Percentiles rank a stretch among this genome's conserved stretches.
Evolutionary conservation across 1,140 invertebrate genomes (phyloP).

Genomic region (Monomorium pharaonis): DNA sequence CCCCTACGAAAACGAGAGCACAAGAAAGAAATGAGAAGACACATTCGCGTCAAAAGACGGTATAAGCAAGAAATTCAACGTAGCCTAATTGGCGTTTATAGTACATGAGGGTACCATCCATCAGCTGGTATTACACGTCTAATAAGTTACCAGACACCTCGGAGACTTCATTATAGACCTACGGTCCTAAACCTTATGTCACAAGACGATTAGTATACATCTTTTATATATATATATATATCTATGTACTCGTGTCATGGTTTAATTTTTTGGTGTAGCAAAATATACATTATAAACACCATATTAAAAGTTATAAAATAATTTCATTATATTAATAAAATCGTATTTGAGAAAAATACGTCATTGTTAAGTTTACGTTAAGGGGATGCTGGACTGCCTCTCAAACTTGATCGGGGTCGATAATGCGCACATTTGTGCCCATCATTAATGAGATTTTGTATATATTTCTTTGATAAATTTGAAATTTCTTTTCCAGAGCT

Average conservation of each 20-base stretch:
- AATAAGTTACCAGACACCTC: constrained; percentile 67
- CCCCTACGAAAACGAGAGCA: background rate
- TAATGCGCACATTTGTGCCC: too few species aligned
- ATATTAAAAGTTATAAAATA: background rate
- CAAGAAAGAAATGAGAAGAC: background rate
- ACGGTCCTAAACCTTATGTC: background rate
- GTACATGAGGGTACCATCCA: constrained; percentile 64
- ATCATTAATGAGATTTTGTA: too few species aligned
- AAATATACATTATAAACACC: background rate
- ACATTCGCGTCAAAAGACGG: background rate
- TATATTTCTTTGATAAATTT: too few species aligned
- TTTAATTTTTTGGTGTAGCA: background rate
- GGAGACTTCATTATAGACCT: constrained; percentile 33
- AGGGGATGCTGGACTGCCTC: too few species aligned
- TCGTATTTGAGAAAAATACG: background rate
- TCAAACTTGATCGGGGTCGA: too few species aligned
- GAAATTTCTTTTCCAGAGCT: too few species aligned
- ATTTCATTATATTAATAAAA: background rate
- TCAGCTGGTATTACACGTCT: constrained; percentile 60
- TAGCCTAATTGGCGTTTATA: constrained; percentile 75
- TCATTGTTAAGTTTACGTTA: background rate
- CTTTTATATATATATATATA: too few species aligned
- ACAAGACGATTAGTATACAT: constrained; percentile 15
- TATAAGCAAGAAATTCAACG: constrained; percentile 70
- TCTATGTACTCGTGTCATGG: background rate